Evolutionary conservation across 2,113 vertebrate species (phyloP).

Genomic region (Podiceps cristatus): DNA sequence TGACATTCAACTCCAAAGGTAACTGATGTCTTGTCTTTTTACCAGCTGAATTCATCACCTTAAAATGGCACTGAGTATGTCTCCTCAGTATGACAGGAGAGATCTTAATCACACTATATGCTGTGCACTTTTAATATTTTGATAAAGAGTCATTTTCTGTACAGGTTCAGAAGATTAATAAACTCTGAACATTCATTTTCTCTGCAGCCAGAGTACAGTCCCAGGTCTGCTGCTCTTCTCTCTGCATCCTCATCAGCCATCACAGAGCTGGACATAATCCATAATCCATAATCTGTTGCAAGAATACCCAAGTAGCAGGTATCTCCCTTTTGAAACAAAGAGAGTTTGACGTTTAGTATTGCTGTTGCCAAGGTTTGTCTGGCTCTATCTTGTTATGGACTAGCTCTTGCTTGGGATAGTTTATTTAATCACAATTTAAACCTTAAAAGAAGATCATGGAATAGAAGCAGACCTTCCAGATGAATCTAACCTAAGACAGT

Average conservation of each 20-base stretch:
- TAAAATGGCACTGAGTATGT: not conserved
- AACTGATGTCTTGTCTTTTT: not conserved
- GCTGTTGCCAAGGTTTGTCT: not conserved
- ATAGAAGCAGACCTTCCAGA: not conserved
- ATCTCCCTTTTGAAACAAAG: not conserved
- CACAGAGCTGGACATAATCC: not conserved
- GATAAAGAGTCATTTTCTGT: not conserved
- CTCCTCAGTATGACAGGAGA: not conserved
- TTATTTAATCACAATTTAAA: not conserved
- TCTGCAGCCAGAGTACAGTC: not conserved
- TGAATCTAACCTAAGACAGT: not conserved
- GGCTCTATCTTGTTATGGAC: not conserved
- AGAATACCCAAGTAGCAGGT: not conserved
- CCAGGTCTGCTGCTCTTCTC: not conserved
- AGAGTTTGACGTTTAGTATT: not conserved
- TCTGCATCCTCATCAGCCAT: not conserved
- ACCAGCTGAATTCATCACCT: not conserved
- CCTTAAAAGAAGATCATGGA: not conserved
- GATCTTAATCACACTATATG: rapidly evolving
- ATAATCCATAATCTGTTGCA: not conserved
- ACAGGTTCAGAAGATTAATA: not conserved
- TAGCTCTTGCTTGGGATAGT: not conserved
- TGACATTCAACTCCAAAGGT: not conserved
- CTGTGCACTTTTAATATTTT: not conserved
- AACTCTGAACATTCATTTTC: not conserved